These are phyloP conservation scores for Drosophila insularis DNA, from an alignment of 1,140 invertebrate species.

Conservation along the genomic window DNA sequence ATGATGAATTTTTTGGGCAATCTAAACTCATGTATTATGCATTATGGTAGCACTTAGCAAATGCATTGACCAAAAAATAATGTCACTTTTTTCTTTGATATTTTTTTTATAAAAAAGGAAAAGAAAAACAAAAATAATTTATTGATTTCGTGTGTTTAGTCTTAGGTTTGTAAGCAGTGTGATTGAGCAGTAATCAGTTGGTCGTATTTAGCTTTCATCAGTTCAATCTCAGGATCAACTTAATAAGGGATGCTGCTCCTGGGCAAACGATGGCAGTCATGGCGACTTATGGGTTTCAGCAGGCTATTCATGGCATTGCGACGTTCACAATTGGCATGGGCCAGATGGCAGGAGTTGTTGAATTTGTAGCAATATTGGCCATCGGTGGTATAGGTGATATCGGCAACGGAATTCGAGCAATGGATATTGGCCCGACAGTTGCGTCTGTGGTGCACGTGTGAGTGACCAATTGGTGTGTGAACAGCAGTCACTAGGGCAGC, in stretches of 20 bases:
- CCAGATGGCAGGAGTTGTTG: slow-evolving; percentile 33
- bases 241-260: slow-evolving; percentile 17
- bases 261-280: slow-evolving; percentile 37
- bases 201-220: not conserved
- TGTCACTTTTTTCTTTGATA: not conserved
- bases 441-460: slow-evolving; percentile 31
- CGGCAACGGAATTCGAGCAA: slow-evolving; percentile 20
- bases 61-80: slow-evolving; percentile 12
- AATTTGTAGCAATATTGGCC: slow-evolving; percentile 33
- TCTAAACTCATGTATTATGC: slow-evolving; percentile 56
- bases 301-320: slow-evolving; percentile 33
- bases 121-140: not conserved
- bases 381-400: slow-evolving; percentile 39
- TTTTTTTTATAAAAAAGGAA: not conserved
- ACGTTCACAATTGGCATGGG: slow-evolving; percentile 40
- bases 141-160: not conserved
- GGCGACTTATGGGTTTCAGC: slow-evolving; percentile 30
- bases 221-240: not conserved
- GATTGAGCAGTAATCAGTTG: slow-evolving; percentile 1
- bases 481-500: not conserved
- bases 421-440: slow-evolving; percentile 46
- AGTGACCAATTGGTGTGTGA: not conserved
- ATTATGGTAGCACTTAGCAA: slow-evolving; percentile 35
- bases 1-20: slow-evolving; percentile 48
- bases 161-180: not conserved